Evolutionary conservation across 1,140 invertebrate species (phyloP), one percentile per base, ranked within the genome.

Genomic region (Dreissena polymorpha): DNA sequence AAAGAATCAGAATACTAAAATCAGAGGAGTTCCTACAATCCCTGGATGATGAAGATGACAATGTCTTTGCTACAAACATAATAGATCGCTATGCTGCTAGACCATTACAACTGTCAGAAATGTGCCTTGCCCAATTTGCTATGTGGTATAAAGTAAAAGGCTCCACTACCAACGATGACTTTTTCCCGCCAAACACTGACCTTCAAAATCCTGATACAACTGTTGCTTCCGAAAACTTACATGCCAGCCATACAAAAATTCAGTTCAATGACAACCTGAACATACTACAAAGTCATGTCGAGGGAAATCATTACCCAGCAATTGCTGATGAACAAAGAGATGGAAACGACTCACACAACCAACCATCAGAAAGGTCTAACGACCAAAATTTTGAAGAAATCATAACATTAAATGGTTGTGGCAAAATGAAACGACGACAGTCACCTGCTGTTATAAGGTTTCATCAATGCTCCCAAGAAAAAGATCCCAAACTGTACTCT

Each of bases 11-110:
- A 69, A 67, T 85, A 5, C 51, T 85, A 25, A 80, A 75, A 50
- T 60, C 65, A 53, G 75, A 65, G n/a, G 49, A 79, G 50, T 50
- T 64, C 10, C 49, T 85, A 18, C 29, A 75, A 25, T 18, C 64
- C 25, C 13, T 75, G 60, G 65, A 81, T 85, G 77, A 81, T 69
- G 75, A 84, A 51, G 83, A 84, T 65, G 83, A 84, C 23, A 53
- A 81, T 75, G 53, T 85, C 0, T 85, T 80, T 80, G 8, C 53
- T 18, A 57, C 70, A 21, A 73, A 73, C 64, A 74, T 85, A 6
- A 25, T 74, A 16, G 83, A 80, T 29, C 55, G 76, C 29, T 85
- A 85, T 74, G n/a, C 69, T 63, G 57, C 68, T 23, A 78, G 76
- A 74, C 83, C 70, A 68, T 51, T 12, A 21, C 25, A 51, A n/a